Evolutionary conservation across 2,113 vertebrate genomes (phyloP).

Genomic region (Hemicordylus capensis): DNA sequence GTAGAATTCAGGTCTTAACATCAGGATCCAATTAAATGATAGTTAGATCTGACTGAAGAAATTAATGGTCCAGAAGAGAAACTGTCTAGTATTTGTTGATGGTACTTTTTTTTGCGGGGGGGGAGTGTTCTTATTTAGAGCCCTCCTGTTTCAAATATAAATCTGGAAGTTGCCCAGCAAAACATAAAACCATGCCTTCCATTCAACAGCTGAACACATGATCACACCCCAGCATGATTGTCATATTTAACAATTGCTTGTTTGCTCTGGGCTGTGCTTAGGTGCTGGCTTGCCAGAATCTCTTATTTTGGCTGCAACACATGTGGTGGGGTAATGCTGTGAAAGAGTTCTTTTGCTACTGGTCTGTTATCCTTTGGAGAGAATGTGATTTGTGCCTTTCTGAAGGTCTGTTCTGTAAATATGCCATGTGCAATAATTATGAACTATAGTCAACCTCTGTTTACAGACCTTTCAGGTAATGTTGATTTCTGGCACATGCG

Average conservation of each 20-base stretch:
- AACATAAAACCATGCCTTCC: constrained; percentile 71
- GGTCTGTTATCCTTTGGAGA: constrained; percentile 55
- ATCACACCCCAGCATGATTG: constrained; percentile 61
- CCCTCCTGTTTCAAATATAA: constrained; percentile 85
- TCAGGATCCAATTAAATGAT: constrained; percentile 86
- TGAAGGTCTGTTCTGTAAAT: constrained; percentile 61
- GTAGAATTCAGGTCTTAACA: constrained; percentile 80
- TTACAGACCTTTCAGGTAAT: constrained; percentile 59
- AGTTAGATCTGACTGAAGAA: constrained; percentile 84
- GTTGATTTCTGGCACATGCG: too few species aligned
- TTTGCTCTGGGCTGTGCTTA: constrained; percentile 60
- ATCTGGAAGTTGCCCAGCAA: constrained; percentile 76
- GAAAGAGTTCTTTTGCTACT: constrained; percentile 60
- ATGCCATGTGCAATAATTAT: constrained; percentile 52
- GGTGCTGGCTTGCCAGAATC: constrained; percentile 70
- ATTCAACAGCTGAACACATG: constrained; percentile 62
- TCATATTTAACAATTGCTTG: constrained; percentile 65
- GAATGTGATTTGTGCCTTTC: constrained; percentile 65
- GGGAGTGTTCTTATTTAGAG: constrained; percentile 63
- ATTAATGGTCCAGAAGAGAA: constrained; percentile 83
- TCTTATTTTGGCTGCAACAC: constrained; percentile 58
- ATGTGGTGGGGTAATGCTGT: constrained; percentile 26
- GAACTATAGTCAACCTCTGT: constrained; percentile 61
- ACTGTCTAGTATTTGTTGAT: constrained; percentile 66
- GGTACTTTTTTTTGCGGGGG: constrained; percentile 52